Percentiles rank a stretch among this genome's conserved stretches.
phyloP scores from a whole-genome alignment of 2,888 invertebrate genomes.

The Trichopoda pennipes region DNA sequence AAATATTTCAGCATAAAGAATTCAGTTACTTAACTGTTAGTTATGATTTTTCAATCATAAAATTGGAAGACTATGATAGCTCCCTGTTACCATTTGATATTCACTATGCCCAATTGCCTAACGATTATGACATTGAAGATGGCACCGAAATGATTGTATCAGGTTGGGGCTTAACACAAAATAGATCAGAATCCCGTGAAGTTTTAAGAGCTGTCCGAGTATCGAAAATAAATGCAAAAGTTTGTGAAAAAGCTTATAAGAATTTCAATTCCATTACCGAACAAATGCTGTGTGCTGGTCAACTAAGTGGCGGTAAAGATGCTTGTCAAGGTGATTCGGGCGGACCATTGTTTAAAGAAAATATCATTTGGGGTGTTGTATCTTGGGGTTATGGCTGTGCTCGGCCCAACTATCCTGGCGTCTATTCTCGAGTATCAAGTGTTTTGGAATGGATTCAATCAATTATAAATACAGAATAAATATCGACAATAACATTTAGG shows the following conservation, averaged over 20 bases:
- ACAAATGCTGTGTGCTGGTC: slow-evolving; percentile 77
- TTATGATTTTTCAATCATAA: slow-evolving; percentile 80
- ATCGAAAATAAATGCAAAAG: slow-evolving; percentile 73
- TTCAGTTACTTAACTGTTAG: slow-evolving; percentile 79
- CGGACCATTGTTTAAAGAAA: slow-evolving; percentile 76
- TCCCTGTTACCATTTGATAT: slow-evolving; percentile 40
- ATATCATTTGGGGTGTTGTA: slow-evolving; percentile 78
- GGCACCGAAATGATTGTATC: slow-evolving; percentile 64
- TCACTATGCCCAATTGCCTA: slow-evolving; percentile 39
- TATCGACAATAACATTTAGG: neutral
- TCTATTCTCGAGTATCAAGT: slow-evolving; percentile 80
- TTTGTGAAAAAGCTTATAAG: slow-evolving; percentile 72
- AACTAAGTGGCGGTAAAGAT: slow-evolving; percentile 75
- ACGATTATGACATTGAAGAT: slow-evolving; percentile 21
- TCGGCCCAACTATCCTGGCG: slow-evolving; percentile 80
- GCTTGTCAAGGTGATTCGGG: slow-evolving; percentile 80
- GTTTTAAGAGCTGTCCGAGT: slow-evolving; percentile 72
- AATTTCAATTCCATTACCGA: slow-evolving; percentile 69
- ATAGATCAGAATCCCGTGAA: slow-evolving; percentile 72
- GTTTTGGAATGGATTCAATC: slow-evolving; percentile 75
- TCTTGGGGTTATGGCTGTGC: slow-evolving; percentile 82
- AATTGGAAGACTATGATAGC: slow-evolving; percentile 73
- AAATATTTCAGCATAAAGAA: slow-evolving; percentile 76
- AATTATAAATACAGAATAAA: slow-evolving; percentile 62
- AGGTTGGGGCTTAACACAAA: slow-evolving; percentile 72